Conservation (phyloP, 2,797 vertebrate species). For the Coracias cyanogaster region DNA sequence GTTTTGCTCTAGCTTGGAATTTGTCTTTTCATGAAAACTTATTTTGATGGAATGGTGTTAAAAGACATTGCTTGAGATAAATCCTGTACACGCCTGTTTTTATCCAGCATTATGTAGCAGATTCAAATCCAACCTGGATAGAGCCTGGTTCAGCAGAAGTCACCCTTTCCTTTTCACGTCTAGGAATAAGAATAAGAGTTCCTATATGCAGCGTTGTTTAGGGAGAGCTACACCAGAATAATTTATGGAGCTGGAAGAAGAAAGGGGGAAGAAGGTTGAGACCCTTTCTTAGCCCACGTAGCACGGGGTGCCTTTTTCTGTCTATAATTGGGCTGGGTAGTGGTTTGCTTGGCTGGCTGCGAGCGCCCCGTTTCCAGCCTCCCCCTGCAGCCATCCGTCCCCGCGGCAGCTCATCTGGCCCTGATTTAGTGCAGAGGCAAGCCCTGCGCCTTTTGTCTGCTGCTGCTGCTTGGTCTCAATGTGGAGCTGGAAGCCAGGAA, state of each 20-base stretch:
- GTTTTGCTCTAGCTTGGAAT: neutral
- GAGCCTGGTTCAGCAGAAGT: neutral
- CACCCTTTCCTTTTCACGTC: neutral
- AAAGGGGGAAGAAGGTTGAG: neutral
- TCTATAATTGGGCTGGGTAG: neutral
- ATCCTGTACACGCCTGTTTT: rapidly evolving
- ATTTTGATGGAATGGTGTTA: neutral
- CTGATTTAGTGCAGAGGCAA: slow-evolving; percentile 61
- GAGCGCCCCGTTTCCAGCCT: neutral
- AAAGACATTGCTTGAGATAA: neutral
- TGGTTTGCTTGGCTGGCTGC: neutral
- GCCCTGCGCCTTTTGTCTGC: slow-evolving; percentile 57
- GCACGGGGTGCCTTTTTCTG: rapidly evolving
- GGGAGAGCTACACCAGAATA: neutral
- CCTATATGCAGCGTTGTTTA: neutral
- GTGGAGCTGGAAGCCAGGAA: slow-evolving; percentile 52
- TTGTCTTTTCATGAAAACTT: neutral
- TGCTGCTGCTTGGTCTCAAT: slow-evolving; percentile 1
- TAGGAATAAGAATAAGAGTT: neutral
- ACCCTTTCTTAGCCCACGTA: neutral
- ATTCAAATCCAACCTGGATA: neutral
- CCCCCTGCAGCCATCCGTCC: neutral
- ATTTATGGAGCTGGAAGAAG: neutral
- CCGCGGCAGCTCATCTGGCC: slow-evolving; percentile 53
- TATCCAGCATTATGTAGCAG: rapidly evolving